Percentiles rank a stretch among this genome's conserved stretches.
These are phyloP conservation scores for Acromyrmex charruanus DNA, from an alignment of 1,140 invertebrate species.

Conservation along the genomic window DNA sequence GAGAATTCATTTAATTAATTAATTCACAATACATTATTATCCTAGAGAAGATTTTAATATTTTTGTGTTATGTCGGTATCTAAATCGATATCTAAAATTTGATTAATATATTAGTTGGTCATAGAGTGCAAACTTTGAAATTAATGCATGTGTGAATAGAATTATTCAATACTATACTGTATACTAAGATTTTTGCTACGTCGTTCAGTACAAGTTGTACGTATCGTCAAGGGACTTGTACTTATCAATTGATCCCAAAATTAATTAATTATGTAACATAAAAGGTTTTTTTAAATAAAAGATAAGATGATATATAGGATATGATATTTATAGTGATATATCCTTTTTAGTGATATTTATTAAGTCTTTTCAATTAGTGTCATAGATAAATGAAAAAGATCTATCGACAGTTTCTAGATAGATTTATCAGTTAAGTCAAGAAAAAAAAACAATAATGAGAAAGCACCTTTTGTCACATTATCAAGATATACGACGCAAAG, in stretches of 20 bases:
- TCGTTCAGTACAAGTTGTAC: neutral
- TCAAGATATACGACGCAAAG: neutral
- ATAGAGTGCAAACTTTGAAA: neutral
- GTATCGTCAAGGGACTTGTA: neutral
- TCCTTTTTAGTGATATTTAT: neutral
- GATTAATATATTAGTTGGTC: neutral
- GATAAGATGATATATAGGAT: neutral
- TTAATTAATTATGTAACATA: neutral
- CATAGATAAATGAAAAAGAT: neutral
- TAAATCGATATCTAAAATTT: neutral
- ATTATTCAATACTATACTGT: neutral
- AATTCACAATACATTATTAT: slow-evolving; percentile 9
- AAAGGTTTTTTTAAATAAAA: neutral
- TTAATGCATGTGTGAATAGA: neutral
- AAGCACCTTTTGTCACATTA: neutral
- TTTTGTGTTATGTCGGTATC: neutral
- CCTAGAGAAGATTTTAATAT: neutral
- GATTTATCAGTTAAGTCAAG: neutral
- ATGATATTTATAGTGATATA: neutral
- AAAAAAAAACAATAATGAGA: slow-evolving; percentile 1
- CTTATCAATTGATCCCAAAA: neutral
- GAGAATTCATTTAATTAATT: neutral
- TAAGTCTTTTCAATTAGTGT: neutral
- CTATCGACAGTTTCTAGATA: neutral
- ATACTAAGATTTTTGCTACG: neutral